phyloP scores from a whole-genome alignment of 2,888 invertebrate species.

The Dyspetes luteomarginatus region DNA sequence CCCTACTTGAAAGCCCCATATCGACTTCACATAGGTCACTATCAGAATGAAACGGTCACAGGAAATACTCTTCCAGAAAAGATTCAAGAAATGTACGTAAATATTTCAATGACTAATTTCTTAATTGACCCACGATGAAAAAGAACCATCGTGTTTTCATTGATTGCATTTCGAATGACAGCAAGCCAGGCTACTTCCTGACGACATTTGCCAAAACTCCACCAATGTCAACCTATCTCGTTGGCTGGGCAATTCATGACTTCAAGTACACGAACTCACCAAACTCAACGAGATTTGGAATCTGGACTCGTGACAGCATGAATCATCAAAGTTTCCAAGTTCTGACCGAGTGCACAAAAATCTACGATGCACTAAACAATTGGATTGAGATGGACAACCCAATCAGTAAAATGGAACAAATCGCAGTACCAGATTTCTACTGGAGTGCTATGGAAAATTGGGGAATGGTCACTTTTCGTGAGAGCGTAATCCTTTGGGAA shows the following conservation, averaged over 20 bases:
- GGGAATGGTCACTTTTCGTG: slow-evolving; percentile 92
- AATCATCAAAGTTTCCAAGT: slow-evolving; percentile 49
- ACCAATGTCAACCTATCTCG: slow-evolving; percentile 75
- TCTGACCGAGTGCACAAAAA: slow-evolving; percentile 66
- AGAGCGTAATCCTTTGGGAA: slow-evolving; percentile 69
- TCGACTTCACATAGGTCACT: slow-evolving; percentile 88
- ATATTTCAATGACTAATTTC: slow-evolving; percentile 1
- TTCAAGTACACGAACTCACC: slow-evolving; percentile 61
- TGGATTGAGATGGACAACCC: slow-evolving; percentile 71
- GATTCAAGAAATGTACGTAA: slow-evolving; percentile 47
- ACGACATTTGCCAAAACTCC: slow-evolving; percentile 70
- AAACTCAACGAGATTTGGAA: slow-evolving; percentile 61
- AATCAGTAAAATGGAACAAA: slow-evolving; percentile 88
- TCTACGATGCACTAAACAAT: slow-evolving; percentile 68
- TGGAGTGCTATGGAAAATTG: slow-evolving; percentile 97
- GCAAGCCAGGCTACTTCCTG: slow-evolving; percentile 59
- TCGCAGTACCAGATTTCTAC: slow-evolving; percentile 93
- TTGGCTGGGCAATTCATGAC: slow-evolving; percentile 76
- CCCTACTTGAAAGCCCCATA: slow-evolving; percentile 92
- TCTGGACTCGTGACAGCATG: slow-evolving; percentile 72
- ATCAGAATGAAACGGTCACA: slow-evolving; percentile 79
- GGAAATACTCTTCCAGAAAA: slow-evolving; percentile 66
- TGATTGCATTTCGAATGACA: slow-evolving; percentile 44
- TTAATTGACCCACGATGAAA: background rate
- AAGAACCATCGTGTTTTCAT: slow-evolving; percentile 11